phyloP scores from a whole-genome alignment of 92 coral and sea anemone genomes.

The Porites cylindrica region DNA sequence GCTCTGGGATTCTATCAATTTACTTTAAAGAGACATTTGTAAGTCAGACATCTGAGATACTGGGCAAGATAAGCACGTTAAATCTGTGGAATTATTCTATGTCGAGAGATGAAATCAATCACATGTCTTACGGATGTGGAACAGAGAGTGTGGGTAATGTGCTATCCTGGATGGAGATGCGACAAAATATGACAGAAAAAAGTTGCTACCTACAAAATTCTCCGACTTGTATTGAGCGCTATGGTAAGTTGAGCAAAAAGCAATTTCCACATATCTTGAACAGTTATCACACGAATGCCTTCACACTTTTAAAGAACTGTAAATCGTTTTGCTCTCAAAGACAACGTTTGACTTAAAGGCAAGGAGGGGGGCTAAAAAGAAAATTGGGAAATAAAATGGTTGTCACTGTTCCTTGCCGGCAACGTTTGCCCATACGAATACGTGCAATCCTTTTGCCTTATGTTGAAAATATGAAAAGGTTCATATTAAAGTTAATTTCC shows the following conservation, averaged over 20 bases:
- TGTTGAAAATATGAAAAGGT: too few species aligned
- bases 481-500: too few species aligned
- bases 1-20: constrained; percentile 36
- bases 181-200: not conserved
- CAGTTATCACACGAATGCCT: too few species aligned
- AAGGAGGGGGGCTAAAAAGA: too few species aligned
- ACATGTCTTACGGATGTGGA: constrained; percentile 77
- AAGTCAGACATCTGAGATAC: not conserved
- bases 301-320: too few species aligned
- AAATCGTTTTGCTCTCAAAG: too few species aligned
- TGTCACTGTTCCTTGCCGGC: too few species aligned
- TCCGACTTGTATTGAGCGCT: constrained; percentile 39
- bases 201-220: not conserved
- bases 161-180: constrained; percentile 39
- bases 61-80: constrained; percentile 46
- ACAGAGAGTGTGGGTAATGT: constrained; percentile 47
- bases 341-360: too few species aligned
- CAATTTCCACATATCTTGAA: too few species aligned
- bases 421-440: too few species aligned
- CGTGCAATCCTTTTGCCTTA: too few species aligned
- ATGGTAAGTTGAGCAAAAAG: constrained; percentile 17
- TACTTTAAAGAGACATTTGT: not conserved
- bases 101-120: constrained; percentile 39
- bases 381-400: too few species aligned
- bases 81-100: constrained; percentile 54